Base-by-base conservation (phyloP, 2,113 vertebrate species). In the Perca schrenkii region DNA sequence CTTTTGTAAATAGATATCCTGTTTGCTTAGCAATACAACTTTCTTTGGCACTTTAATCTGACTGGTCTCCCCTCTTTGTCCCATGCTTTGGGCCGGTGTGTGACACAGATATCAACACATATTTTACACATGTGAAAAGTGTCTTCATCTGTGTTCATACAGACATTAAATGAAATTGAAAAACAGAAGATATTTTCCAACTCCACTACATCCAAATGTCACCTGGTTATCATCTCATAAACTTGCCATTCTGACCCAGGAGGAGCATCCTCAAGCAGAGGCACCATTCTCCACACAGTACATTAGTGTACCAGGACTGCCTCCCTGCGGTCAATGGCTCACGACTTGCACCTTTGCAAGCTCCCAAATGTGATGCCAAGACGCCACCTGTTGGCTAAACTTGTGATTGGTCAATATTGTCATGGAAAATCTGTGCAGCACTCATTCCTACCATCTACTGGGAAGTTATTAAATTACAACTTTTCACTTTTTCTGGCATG, bases 361-460 rank as follows among this genome's bases (percentile, higher is more conserved):
- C 8, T 15, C 22, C 49, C 10, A 77, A 31, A 80, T 53, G 34
- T 91, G 46, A 87, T 82, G 13, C 60, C 52, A 62, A 13, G 1
- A 31, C 77, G 81, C 79, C 93, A 81, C 70, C 94, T 93, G 54
- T 0, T 57, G 88, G 68, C 12, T 0, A 4, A 2, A 2, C 1
- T 0, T 40, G 0, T 0, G 1, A 62, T 2, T 11, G 25, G 1
- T 17, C 43, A 53, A 4, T 34, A 1, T 1, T 2, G 13, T 22
- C 6, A 2, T 36, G 31, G 17, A 70, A 77, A 52, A 22, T 14
- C 4, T 6, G 25, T 1, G 6, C 47, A 25, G 2, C 2, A 0
- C 19, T 46, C 31, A 2, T 7, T 64, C 3, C 82, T 77, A 78
- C 91, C 90, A 87, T 72, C 94, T 94, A 25, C 47, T 90, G 94